phyloP scores from a whole-genome alignment of 2,888 invertebrate species.

The Metopia argyrocephala region DNA sequence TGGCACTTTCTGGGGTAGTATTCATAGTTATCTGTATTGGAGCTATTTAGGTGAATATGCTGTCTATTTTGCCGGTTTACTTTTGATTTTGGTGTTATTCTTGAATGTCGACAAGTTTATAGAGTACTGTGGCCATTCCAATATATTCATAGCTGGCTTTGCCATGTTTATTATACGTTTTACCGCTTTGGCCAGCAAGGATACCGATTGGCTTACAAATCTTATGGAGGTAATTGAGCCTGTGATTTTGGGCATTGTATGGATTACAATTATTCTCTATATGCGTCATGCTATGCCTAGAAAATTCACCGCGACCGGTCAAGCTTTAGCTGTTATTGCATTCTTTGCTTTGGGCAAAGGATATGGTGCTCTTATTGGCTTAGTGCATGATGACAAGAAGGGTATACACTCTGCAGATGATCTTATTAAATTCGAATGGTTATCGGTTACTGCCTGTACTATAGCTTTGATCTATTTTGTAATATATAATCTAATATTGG shows the following conservation, averaged over 20 bases:
- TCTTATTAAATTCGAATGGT: slow-evolving; percentile 81
- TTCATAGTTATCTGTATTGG: slow-evolving; percentile 88
- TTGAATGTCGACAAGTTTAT: slow-evolving; percentile 88
- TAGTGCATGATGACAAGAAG: slow-evolving; percentile 77
- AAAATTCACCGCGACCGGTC: slow-evolving; percentile 87
- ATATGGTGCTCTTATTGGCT: slow-evolving; percentile 84
- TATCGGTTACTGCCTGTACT: slow-evolving; percentile 83
- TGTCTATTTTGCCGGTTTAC: slow-evolving; percentile 69
- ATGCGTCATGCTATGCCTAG: slow-evolving; percentile 89
- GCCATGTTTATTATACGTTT: slow-evolving; percentile 88
- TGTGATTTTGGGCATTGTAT: slow-evolving; percentile 87
- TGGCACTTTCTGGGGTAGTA: slow-evolving; percentile 88
- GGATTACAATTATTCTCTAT: slow-evolving; percentile 89
- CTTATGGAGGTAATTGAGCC: slow-evolving; percentile 87
- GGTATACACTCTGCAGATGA: slow-evolving; percentile 64
- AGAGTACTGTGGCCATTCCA: slow-evolving; percentile 89
- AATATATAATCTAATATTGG: slow-evolving; percentile 86
- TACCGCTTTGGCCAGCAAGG: slow-evolving; percentile 81
- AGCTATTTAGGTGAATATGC: slow-evolving; percentile 77
- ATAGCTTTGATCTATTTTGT: slow-evolving; percentile 85
- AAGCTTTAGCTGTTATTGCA: slow-evolving; percentile 87
- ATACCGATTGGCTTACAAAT: slow-evolving; percentile 83
- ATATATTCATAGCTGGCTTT: slow-evolving; percentile 90
- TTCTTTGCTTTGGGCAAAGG: slow-evolving; percentile 89
- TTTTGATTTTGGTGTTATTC: slow-evolving; percentile 73